Base-by-base conservation (phyloP, 23 tunicate genomes). In the Ascidia mentula region DNA sequence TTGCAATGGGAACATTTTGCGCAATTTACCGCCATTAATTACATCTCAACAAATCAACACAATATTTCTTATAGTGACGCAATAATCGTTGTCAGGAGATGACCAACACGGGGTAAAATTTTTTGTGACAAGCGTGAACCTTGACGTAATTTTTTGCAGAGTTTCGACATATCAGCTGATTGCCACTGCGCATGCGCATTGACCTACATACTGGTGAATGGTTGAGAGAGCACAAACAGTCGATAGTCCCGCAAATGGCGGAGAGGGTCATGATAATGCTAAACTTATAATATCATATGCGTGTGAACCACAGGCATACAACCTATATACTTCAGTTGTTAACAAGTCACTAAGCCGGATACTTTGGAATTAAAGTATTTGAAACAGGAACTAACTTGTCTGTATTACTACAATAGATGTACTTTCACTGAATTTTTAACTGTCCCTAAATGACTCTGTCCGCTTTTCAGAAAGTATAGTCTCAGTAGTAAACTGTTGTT, bases 131-230 rank as follows among this genome's bases (percentile, higher is more conserved):
- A 53, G 22, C 24, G 65, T 28, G 24, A 9, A 26, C 13, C 4
- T 26, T 53, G 65, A 53, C 65, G 65, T 53, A 53, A 53, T 26
- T 53, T 6, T 53, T 26, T 28, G 65, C 7, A 53, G n/a, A 5
- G 12, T 53, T 53, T 26, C 65, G 24, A 28, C 65, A 53, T 20
- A 53, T 53, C 65, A 53, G 65, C 65, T 53, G 65, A 53, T 53
- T 53, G 53, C 65, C 40, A 8, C 38, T 74, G 78, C 78, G 78
- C 78, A 74, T 74, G 78, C 78, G 78, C 40, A 74, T 12, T 74
- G 45, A 30, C 33, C 40, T 36, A 36, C 33, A 36, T 74, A 0
- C 46, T 13, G 40, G 40, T 38, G 78, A 30, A 26, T 74, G 78
- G 78, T 46, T 74, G 78, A 39, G 13, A 53, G 65, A 26, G 13